Evolutionary conservation across 2,113 vertebrate genomes (phyloP).

Genomic region (Bufo bufo): DNA sequence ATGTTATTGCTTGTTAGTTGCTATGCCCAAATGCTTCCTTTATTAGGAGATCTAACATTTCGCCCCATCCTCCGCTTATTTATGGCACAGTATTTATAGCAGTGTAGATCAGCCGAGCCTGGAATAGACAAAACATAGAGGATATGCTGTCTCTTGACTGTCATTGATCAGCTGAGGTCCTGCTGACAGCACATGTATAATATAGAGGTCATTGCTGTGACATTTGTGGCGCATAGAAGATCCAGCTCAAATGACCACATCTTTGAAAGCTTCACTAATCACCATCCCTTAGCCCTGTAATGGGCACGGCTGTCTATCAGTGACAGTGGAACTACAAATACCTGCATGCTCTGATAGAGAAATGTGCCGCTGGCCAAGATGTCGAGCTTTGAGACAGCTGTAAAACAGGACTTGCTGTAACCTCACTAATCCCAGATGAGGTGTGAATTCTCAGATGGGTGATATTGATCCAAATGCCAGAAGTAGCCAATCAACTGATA

Average conservation of each 20-base stretch:
- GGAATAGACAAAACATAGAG: conserved; percentile 18
- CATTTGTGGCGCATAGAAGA: neutral
- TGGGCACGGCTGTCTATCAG: neutral
- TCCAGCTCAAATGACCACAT: neutral
- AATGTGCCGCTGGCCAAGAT: neutral
- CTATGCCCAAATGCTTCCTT: conserved; percentile 11
- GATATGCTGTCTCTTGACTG: conserved; percentile 24
- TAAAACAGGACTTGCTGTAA: neutral
- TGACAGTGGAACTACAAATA: neutral
- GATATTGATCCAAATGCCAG: neutral
- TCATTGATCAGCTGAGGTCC: conserved; percentile 17
- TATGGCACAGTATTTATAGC: conserved; percentile 29
- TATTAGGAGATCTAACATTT: conserved; percentile 25
- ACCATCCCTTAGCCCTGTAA: neutral
- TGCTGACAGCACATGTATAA: neutral
- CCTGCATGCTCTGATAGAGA: neutral
- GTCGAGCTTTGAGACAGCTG: neutral
- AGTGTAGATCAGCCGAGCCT: neutral
- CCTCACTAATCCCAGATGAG: neutral
- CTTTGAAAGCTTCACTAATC: neutral
- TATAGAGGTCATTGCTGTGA: neutral
- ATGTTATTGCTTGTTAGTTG: neutral
- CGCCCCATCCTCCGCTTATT: conserved; percentile 6
- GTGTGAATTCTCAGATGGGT: neutral
- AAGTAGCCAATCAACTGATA: neutral